Percentiles rank a stretch among this genome's conserved stretches.
These are phyloP conservation scores for Elanus axillaris DNA, from an alignment of 2,113 vertebrate species.

Conservation along the genomic window DNA sequence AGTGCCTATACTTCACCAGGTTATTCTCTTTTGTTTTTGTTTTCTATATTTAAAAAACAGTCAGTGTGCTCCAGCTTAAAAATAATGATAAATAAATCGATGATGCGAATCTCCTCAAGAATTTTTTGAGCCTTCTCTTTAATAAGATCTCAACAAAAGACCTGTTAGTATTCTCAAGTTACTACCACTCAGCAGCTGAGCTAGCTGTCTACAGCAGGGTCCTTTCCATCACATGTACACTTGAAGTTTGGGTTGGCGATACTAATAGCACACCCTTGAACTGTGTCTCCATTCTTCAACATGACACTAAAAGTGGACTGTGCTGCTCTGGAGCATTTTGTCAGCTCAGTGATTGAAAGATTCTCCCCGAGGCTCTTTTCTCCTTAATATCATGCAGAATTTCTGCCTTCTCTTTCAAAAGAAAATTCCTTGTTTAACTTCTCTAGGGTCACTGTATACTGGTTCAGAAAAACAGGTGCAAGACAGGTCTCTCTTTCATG, in stretches of 20 bases:
- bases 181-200: background rate
- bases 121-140: background rate
- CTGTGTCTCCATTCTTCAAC: slow-evolving; percentile 33
- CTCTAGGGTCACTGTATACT: slow-evolving; percentile 19
- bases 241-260: slow-evolving; percentile 13
- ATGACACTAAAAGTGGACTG: slow-evolving; percentile 52
- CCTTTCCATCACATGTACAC: background rate
- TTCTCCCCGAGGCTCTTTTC: slow-evolving; percentile 41
- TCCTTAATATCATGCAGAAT: slow-evolving; percentile 25
- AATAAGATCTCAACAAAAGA: background rate
- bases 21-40: background rate
- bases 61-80: background rate
- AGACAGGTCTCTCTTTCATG: slow-evolving; percentile 36
- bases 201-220: background rate
- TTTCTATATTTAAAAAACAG: background rate
- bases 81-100: background rate
- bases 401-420: slow-evolving; percentile 37
- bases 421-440: slow-evolving; percentile 36
- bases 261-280: slow-evolving; percentile 53
- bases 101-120: background rate
- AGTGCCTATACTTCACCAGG: background rate
- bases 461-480: slow-evolving; percentile 3
- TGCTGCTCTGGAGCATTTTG: slow-evolving; percentile 33
- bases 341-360: slow-evolving; percentile 55
- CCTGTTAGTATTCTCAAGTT: background rate